Evolutionary conservation across 2,888 invertebrate genomes (phyloP).

Genomic region (Branchipolynoe longqiensis): DNA sequence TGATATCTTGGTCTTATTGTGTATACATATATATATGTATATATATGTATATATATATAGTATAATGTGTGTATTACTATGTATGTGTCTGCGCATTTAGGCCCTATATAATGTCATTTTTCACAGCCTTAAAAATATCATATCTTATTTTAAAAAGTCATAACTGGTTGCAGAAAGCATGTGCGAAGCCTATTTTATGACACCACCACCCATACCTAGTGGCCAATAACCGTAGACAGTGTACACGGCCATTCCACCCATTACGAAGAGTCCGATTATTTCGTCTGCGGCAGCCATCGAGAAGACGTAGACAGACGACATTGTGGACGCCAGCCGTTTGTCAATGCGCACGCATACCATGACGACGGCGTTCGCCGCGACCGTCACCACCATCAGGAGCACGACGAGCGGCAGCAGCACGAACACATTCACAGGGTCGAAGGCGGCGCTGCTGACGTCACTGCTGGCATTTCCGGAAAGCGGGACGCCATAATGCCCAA

Average conservation of each 20-base stretch:
- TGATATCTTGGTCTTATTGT: no score
- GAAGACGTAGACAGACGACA: constrained; percentile 61
- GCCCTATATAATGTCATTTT: no score
- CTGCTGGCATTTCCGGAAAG: no score
- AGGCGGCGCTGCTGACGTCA: no score
- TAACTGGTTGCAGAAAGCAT: background rate
- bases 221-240: constrained; percentile 64
- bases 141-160: background rate
- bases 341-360: constrained; percentile 50
- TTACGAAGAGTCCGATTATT: constrained; percentile 63
- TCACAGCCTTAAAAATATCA: no score
- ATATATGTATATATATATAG: no score
- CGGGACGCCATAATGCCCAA: no score
- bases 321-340: constrained; percentile 2
- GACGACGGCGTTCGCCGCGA: constrained; percentile 41
- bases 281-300: constrained; percentile 64
- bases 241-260: constrained; percentile 62
- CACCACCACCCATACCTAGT: constrained; percentile 61
- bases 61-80: no score
- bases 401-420: constrained; percentile 20
- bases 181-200: background rate
- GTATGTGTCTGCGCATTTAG: no score
- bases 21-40: no score
- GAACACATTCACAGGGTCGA: no score
- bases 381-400: constrained; percentile 21